A percentile compares a stretch with the other conserved stretches of the same genome.
Evolutionary conservation across 2,113 vertebrate species (phyloP).

Genomic region (Pituophis catenifer): DNA sequence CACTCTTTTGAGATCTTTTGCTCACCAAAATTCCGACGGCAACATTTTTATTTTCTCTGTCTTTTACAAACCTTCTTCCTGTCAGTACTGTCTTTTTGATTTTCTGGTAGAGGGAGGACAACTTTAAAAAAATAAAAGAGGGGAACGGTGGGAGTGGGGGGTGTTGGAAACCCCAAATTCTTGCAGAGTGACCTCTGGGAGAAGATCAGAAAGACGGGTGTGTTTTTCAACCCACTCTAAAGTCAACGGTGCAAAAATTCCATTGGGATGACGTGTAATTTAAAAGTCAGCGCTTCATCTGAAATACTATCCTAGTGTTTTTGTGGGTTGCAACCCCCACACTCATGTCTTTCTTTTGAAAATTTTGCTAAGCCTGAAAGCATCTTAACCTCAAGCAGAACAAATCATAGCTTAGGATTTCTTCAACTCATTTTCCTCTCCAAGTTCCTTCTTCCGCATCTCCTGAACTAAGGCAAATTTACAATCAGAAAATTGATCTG

Average conservation of each 20-base stretch:
- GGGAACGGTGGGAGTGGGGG: not conserved
- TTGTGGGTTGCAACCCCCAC: not conserved
- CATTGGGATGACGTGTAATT: constrained; percentile 5
- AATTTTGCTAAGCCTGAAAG: constrained; percentile 18
- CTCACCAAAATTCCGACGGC: not conserved
- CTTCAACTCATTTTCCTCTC: not conserved
- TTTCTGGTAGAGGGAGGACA: not conserved
- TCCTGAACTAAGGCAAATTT: not conserved
- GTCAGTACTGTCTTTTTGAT: not conserved
- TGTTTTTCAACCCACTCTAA: not conserved
- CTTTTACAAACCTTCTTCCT: not conserved
- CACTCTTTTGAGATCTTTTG: not conserved
- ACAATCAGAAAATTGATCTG: not conserved
- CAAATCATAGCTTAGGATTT: not conserved
- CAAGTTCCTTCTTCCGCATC: not conserved
- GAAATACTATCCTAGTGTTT: constrained; percentile 16
- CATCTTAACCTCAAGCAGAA: not conserved
- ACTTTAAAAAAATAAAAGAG: not conserved
- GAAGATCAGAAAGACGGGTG: not conserved
- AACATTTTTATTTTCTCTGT: not conserved
- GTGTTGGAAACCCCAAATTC: not conserved
- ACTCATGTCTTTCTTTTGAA: not conserved
- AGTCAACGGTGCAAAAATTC: not conserved
- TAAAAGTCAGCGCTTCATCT: constrained; percentile 15
- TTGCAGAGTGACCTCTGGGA: not conserved